phyloP scores from a whole-genome alignment of 2,888 invertebrate genomes.

The Dromius quadrimaculatus region DNA sequence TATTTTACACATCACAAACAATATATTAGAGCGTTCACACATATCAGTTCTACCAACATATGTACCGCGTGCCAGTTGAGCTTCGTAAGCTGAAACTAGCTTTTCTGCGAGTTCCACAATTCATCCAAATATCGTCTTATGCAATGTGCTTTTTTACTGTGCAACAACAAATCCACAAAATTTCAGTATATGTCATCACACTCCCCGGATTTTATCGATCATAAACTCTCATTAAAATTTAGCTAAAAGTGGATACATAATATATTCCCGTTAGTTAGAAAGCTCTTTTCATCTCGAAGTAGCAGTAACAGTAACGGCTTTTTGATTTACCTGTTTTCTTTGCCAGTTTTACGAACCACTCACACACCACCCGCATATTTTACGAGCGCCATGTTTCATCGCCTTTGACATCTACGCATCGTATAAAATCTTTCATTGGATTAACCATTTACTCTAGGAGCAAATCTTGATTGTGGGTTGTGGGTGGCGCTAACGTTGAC shows the following conservation, averaged over 20 bases:
- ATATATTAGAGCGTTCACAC: too few species aligned
- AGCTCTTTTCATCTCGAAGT: too few species aligned
- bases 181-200: too few species aligned
- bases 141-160: too few species aligned
- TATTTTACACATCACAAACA: too few species aligned
- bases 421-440: slow-evolving; percentile 39
- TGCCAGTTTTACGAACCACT: neutral
- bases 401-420: neutral
- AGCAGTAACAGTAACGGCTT: slow-evolving; percentile 32
- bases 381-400: slow-evolving; percentile 25
- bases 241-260: neutral
- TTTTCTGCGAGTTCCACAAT: too few species aligned
- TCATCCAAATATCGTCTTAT: too few species aligned
- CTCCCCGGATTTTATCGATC: neutral
- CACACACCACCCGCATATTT: slow-evolving; percentile 33
- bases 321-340: slow-evolving; percentile 42
- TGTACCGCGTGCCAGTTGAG: too few species aligned
- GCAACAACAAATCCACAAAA: too few species aligned
- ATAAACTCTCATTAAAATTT: neutral
- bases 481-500: slow-evolving; percentile 13
- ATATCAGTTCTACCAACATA: too few species aligned
- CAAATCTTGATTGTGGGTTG: neutral
- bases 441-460: slow-evolving; percentile 9
- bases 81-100: too few species aligned
- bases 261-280: slow-evolving; percentile 9